Evolutionary conservation across 1,140 invertebrate species (phyloP).

Genomic region (Anastrepha ludens): DNA sequence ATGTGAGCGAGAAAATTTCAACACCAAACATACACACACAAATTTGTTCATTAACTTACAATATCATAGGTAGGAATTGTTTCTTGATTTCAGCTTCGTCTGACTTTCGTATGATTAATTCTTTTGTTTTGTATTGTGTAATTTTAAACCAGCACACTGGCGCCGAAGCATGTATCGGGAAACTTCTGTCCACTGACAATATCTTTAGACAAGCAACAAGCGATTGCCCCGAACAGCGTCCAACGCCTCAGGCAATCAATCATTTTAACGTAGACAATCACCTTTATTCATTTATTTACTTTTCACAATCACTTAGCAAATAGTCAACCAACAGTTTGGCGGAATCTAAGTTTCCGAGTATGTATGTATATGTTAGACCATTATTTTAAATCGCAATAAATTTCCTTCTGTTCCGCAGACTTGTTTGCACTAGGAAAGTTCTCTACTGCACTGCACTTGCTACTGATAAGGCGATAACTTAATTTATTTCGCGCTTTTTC

Average conservation of each 20-base stretch:
- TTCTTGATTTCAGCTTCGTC: background rate
- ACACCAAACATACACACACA: too few species aligned
- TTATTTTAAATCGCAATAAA: background rate
- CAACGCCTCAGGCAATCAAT: background rate
- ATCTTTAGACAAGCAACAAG: too few species aligned
- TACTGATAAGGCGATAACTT: conserved; percentile 5
- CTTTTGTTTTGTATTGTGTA: too few species aligned
- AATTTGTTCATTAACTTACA: too few species aligned
- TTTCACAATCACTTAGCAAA: background rate
- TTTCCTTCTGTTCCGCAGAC: background rate
- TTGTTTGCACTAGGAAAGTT: background rate
- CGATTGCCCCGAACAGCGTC: background rate
- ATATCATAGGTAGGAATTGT: background rate
- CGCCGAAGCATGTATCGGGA: too few species aligned
- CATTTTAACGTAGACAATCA: background rate
- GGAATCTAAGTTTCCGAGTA: too few species aligned
- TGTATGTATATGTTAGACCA: too few species aligned
- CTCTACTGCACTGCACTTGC: conserved; percentile 9
- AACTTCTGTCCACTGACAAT: too few species aligned
- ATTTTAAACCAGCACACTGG: too few species aligned
- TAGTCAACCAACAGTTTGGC: background rate
- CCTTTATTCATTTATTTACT: background rate
- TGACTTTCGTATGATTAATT: too few species aligned
- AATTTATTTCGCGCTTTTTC: background rate
- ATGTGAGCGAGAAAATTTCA: too few species aligned